These are phyloP conservation scores for Talpa occidentalis DNA, from an alignment of 2,113 vertebrate species.

Conservation along the genomic window DNA sequence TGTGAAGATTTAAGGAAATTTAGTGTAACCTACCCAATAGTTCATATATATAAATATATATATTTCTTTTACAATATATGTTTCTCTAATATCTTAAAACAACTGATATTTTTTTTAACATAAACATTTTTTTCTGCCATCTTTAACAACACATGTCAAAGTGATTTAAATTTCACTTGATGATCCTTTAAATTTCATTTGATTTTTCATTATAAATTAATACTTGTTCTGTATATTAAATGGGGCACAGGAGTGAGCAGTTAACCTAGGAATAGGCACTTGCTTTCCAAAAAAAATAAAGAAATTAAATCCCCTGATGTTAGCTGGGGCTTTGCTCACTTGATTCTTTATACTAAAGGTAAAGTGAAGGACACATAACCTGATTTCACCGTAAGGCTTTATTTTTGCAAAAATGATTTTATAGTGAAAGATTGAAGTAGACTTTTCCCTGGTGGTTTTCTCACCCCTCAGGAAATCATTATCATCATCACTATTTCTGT, in stretches of 20 bases:
- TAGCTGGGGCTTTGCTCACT: slow-evolving; percentile 39
- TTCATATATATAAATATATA: background rate
- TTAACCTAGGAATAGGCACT: background rate
- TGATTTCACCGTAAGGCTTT: slow-evolving; percentile 13
- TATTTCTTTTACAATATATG: background rate
- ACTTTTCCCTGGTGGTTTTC: slow-evolving; percentile 67
- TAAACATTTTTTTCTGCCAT: background rate
- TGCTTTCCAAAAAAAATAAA: slow-evolving; percentile 27
- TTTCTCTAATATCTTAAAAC: background rate
- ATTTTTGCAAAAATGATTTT: slow-evolving; percentile 72
- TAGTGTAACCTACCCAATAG: background rate
- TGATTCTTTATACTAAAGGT: slow-evolving; percentile 62
- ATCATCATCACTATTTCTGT: slow-evolving; percentile 45
- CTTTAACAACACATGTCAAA: background rate
- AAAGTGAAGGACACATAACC: slow-evolving; percentile 70
- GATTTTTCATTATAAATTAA: background rate
- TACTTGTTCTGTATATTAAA: background rate
- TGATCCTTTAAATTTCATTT: slow-evolving; percentile 7
- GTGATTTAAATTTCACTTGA: slow-evolving; percentile 16
- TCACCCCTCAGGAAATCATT: slow-evolving; percentile 70
- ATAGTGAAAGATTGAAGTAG: slow-evolving; percentile 68
- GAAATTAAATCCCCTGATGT: slow-evolving; percentile 30
- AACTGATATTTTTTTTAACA: background rate
- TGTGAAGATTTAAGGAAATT: background rate
- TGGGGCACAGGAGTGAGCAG: background rate